Evolutionary conservation across 2,888 invertebrate species (phyloP), one percentile per base, ranked within the genome.

Genomic region (Epirrita christyi): DNA sequence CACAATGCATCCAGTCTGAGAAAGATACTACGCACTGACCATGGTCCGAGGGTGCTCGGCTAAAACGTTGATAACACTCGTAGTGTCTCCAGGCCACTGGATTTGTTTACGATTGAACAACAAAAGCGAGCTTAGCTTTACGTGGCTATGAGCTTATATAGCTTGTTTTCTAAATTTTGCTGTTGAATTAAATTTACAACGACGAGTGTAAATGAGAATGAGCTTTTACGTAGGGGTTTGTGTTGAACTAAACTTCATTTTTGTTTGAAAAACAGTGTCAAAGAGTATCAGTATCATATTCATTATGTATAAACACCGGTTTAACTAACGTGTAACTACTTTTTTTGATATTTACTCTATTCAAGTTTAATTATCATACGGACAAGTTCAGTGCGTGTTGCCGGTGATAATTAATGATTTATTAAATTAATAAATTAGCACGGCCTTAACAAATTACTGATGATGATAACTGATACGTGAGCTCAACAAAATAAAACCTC

Each of bases 21-120:
- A 83, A 81, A 76, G n/a, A n/a, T n/a, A n/a, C n/a, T 86, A 38
- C 85, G 86, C 84, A 85, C 79, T 73, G 73, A 73, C 77, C 70
- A 68, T 60, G 75, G 70, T 62, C 68, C 71, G 57, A 70, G 66
- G 68, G 57, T 68, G 62, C 74, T 67, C 66, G 66, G 61, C 72
- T 70, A 69, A 70, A 74, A 71, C 74, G 64, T 62, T 73, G 80
- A 81, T 80, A 78, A 73, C 67, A 69, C 59, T 53, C 32, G 8
- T 8, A 32, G 43, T 47, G 52, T 40, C 60, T 66, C 67, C 58
- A 56, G 54, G 43, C 61, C 58, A 55, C 78, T 78, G 67, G 71
- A 74, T 68, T 54, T 67, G 67, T 66, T 68, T 64, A 67, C 67
- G 57, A 58, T 45, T 47, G 50, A 56, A 59, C 59, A 55, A 62